Base-by-base conservation (phyloP, 1,140 invertebrate species). In the Nephotettix cincticeps region DNA sequence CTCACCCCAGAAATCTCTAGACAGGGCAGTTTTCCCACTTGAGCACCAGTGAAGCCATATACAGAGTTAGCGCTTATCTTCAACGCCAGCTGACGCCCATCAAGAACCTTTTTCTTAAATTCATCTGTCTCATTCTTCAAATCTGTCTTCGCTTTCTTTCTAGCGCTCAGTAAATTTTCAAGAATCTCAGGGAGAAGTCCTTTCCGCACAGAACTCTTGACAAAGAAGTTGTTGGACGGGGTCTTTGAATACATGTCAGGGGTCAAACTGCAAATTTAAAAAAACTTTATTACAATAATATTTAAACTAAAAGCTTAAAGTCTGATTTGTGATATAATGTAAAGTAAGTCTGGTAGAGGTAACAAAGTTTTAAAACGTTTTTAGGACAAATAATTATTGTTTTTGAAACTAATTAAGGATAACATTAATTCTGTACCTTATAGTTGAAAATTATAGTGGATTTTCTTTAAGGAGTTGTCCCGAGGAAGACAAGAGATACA, bases 61-160 rank as follows among this genome's bases (percentile, higher is more conserved):
- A 99, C 98, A 29, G 98, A 99, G 84, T 99, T 99, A 0, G 98
- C 98, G 75, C 95, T 97, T 30, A 99, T 97, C 86, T 99, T 99
- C 69, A 99, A 85, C 61, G 98, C 98, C 72, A 99, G 85, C 80
- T 99, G 98, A 75, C 98, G 83, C 74, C 97, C 97, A 87, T 99
- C 97, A 29, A 99, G 82, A 0, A 99, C 96, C 76, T 96, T 96
- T 76, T 92, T 89, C 79, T 92, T 92, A 69, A 99, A 92, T 1
- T 95, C 94, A 87, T 99, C 96, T 43, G 90, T 98, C 84, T 98
- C 97, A 64, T 94, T 88, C 79, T 97, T 97, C 28, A 98, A 82
- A 78, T 95, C 93, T 66, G 88, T 86, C 81, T 97, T 97, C 0
- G 95, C 94, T 82, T 91, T 91, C 82, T 99, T 99, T 79, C 98